These are phyloP conservation scores for Liodrosophila aerea DNA, from an alignment of 2,888 invertebrate species.

Conservation along the genomic window DNA sequence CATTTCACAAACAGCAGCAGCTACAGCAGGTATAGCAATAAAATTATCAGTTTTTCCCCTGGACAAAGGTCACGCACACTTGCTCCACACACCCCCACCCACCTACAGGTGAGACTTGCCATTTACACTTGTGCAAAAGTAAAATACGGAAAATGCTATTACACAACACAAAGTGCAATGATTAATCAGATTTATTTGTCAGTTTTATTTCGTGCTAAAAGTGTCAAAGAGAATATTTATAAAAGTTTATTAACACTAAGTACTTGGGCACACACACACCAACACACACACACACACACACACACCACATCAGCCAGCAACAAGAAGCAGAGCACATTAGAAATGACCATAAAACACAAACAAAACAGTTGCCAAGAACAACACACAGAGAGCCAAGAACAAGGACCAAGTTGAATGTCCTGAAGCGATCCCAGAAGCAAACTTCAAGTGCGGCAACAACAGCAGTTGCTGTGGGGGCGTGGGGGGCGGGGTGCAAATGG, in stretches of 20 bases:
- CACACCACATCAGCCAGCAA: constrained; percentile 4
- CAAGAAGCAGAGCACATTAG: constrained; percentile 49
- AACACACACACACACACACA: constrained; percentile 20
- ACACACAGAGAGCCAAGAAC: constrained; percentile 19
- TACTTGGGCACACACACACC: constrained; percentile 52
- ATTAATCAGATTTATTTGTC: constrained; percentile 78
- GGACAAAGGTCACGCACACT: constrained; percentile 38
- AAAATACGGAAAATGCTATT: constrained; percentile 62
- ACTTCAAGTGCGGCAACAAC: constrained; percentile 63
- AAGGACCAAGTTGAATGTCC: constrained; percentile 64
- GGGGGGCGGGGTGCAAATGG: background rate
- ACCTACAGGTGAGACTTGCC: constrained; percentile 21
- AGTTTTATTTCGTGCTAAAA: constrained; percentile 77
- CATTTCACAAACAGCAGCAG: constrained; percentile 24
- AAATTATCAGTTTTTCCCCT: constrained; percentile 35
- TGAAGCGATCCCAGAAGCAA: constrained; percentile 50
- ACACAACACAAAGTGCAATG: constrained; percentile 72
- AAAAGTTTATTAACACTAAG: constrained; percentile 77
- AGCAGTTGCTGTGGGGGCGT: constrained; percentile 19
- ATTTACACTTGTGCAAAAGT: constrained; percentile 35
- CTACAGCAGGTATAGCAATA: constrained; percentile 9
- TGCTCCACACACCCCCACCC: background rate
- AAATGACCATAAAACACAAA: constrained; percentile 75
- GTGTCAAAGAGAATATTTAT: constrained; percentile 78
- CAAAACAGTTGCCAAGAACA: constrained; percentile 74